Percentiles rank a stretch among this genome's conserved stretches.
These are phyloP conservation scores for Phytoseiulus persimilis DNA, from an alignment of 2,888 invertebrate genomes.

Conservation along the genomic window DNA sequence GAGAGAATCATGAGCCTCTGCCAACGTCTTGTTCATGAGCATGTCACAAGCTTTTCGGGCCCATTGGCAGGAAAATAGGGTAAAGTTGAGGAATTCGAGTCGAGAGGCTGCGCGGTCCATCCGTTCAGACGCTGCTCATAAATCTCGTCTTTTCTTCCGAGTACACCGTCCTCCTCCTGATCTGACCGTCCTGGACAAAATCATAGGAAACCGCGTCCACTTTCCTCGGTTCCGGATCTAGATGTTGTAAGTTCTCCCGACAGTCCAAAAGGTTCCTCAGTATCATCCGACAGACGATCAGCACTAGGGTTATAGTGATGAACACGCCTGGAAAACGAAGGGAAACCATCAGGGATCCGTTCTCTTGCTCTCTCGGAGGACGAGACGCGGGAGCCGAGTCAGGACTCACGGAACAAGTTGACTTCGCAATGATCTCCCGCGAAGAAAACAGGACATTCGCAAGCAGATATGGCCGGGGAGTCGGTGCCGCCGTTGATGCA, in stretches of 20 bases:
- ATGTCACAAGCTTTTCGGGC: no score
- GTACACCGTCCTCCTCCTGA: not conserved
- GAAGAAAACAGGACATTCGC: not conserved
- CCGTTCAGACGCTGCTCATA: not conserved
- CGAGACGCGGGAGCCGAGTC: no score
- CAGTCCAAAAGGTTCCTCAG: not conserved
- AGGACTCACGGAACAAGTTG: not conserved
- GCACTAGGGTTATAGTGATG: not conserved
- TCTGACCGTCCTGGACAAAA: not conserved
- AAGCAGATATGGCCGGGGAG: not conserved
- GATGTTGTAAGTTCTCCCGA: not conserved
- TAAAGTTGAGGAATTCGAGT: no score
- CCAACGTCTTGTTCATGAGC: no score
- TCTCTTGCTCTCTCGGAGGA: no score
- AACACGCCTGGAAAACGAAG: not conserved
- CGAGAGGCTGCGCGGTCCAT: no score
- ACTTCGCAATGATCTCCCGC: not conserved
- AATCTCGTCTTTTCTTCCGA: not conserved
- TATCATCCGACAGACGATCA: not conserved
- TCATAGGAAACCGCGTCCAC: not conserved
- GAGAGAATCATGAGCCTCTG: not conserved
- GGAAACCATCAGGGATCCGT: no score
- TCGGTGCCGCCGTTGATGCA: not conserved
- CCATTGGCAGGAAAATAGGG: no score
- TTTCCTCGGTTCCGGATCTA: not conserved